Evolutionary conservation across 30 jellyfish, hydroid and myxozoan genomes (phyloP), one percentile per base, ranked within the genome.

Genomic region (Rhopilema esculentum): DNA sequence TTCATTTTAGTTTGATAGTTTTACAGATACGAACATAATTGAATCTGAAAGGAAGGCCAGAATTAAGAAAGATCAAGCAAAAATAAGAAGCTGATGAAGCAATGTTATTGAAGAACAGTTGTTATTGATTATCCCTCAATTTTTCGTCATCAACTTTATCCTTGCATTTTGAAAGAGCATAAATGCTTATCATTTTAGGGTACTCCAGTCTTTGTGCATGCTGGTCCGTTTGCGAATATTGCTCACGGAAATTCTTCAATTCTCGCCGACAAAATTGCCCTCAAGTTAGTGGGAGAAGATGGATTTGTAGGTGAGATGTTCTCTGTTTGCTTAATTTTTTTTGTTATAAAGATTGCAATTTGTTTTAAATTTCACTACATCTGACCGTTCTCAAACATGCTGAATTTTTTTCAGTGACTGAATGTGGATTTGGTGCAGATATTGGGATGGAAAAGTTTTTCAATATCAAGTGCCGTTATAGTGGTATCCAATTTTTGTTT

Each of bases 381-480:
- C n/a, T n/a, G n/a, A n/a, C n/a, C n/a, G n/a, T 40, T 40, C 57
- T 40, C 12, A 27, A 72, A 18, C 16, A 23, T 0, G 1, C 48
- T 48, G 21, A 33, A 20, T 33, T 78, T 26, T 40, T 53, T 69
- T 50, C 71, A 89, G 98, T 94, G 48, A 94, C 98, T 77, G 98
- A 94, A 80, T 85, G 97, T 89, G 98, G 98, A 24, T 94, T 94
- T 84, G 98, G 98, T 71, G 98, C 98, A 23, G 98, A 94, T 51
- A 89, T 94, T 48, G 98, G 98, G 15, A 89, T 89, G 97, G 98
- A 94, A 82, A 94, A 94, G 81, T 94, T 94, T 80, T 94, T 94
- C 92, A 89, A 94, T 82, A 94, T 94, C 69, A 94, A 94, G 76
- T 93, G 98, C 57, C 90, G 98, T 63, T 88, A 88, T 66, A 93